A percentile compares a stretch with the other conserved stretches of the same genome.
These are phyloP conservation scores for Melitaea cinxia DNA, from an alignment of 1,140 invertebrate genomes.

Conservation along the genomic window DNA sequence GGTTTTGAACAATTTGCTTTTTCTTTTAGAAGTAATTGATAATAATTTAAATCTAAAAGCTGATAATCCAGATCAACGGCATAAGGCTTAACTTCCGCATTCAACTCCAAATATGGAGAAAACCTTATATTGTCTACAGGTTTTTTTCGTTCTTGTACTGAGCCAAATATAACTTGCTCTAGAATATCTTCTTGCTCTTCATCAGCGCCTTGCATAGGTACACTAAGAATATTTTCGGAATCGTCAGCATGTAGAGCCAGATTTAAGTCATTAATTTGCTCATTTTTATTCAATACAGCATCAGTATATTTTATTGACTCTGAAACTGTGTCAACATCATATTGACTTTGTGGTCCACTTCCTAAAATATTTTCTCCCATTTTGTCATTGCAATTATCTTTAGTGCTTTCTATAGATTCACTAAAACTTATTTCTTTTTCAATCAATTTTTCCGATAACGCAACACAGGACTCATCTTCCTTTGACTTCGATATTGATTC, in stretches of 20 bases:
- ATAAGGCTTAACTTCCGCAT: conserved; percentile 65
- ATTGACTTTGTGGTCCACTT: background rate
- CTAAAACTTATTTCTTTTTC: background rate
- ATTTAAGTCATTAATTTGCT: background rate
- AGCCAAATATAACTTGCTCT: conserved; percentile 77
- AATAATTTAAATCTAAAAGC: conserved; percentile 60
- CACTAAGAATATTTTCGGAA: background rate
- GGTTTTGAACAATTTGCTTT: background rate
- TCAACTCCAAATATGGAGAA: conserved; percentile 60
- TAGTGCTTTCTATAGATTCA: conserved; percentile 8
- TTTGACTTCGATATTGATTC: background rate
- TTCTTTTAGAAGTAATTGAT: conserved; percentile 40
- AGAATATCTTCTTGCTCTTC: conserved; percentile 41
- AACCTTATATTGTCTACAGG: conserved; percentile 40
- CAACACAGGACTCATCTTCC: background rate
- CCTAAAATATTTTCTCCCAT: background rate
- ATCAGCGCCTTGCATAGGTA: conserved; percentile 7
- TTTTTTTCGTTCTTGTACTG: conserved; percentile 72
- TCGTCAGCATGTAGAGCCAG: background rate
- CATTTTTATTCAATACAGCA: background rate
- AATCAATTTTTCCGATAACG: background rate
- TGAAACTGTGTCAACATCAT: background rate
- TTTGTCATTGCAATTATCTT: conserved; percentile 20
- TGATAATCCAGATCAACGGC: conserved; percentile 58
- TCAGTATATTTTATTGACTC: background rate